Evolutionary conservation across 2,113 vertebrate species (phyloP).

Genomic region (Felis catus): DNA sequence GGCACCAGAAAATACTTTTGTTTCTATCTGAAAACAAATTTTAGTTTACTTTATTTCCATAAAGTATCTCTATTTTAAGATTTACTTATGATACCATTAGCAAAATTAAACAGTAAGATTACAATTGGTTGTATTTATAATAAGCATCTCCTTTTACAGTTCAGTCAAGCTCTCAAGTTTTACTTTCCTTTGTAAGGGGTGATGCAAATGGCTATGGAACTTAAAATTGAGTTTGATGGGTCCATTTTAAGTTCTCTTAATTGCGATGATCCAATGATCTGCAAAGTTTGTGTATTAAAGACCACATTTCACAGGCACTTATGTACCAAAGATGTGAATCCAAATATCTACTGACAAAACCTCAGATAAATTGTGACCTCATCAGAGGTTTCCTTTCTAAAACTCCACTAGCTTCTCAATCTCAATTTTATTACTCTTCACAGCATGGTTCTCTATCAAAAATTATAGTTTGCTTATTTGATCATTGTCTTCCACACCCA

Average conservation of each 20-base stretch:
- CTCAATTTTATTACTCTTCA: not conserved
- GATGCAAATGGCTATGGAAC: not conserved
- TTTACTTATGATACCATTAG: slow-evolving; percentile 16
- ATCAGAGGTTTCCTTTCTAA: not conserved
- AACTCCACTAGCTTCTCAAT: not conserved
- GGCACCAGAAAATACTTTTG: not conserved
- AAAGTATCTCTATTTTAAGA: not conserved
- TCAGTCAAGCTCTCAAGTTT: slow-evolving; percentile 13
- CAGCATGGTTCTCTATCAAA: not conserved
- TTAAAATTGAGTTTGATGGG: slow-evolving; percentile 46
- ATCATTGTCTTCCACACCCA: not conserved
- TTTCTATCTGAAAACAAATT: not conserved
- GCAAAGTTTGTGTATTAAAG: slow-evolving; percentile 6
- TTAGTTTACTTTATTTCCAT: not conserved
- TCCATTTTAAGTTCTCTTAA: slow-evolving; percentile 42
- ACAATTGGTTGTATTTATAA: slow-evolving; percentile 14
- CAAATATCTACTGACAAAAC: not conserved
- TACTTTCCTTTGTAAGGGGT: slow-evolving; percentile 4
- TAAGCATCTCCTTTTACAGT: not conserved
- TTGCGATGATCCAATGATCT: slow-evolving; percentile 27
- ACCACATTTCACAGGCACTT: not conserved
- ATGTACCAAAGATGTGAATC: not conserved
- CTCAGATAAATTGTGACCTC: not conserved
- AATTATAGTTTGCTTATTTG: not conserved
- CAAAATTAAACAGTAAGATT: slow-evolving; percentile 41